Conservation (phyloP, 2,113 vertebrate genomes). For the Ameiurus melas region DNA sequence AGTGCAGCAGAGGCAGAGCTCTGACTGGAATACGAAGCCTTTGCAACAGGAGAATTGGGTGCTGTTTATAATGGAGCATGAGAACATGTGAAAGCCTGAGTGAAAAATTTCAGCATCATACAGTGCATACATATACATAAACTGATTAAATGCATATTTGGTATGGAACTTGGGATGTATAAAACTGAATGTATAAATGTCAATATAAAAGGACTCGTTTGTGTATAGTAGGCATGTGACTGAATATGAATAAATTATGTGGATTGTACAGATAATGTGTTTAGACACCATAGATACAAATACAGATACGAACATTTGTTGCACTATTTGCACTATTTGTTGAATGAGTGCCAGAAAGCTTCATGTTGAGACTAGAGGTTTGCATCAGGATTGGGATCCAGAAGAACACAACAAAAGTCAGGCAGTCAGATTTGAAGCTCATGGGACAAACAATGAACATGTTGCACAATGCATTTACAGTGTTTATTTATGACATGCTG, state of each 20-base stretch:
- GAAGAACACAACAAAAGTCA: neutral
- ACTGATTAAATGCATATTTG: neutral
- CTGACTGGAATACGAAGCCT: slow-evolving; percentile 53
- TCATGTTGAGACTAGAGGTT: neutral
- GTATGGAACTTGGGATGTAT: neutral
- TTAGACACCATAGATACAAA: neutral
- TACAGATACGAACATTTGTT: neutral
- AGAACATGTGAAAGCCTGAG: slow-evolving; percentile 28
- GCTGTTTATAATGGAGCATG: slow-evolving; percentile 50
- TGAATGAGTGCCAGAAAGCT: neutral
- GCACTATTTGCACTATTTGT: neutral
- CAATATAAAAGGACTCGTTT: neutral
- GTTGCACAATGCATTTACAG: neutral
- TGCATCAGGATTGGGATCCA: neutral
- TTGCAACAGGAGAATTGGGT: slow-evolving; percentile 44
- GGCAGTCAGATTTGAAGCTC: neutral
- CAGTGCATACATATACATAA: neutral
- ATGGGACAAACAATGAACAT: neutral
- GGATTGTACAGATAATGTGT: neutral
- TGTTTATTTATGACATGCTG: neutral
- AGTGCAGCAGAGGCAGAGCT: neutral
- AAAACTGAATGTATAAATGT: neutral
- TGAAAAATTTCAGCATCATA: neutral
- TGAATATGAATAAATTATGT: neutral
- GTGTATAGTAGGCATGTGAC: no score